Evolutionary conservation across 2,888 invertebrate species (phyloP).

Genomic region (Tribolium freemani): DNA sequence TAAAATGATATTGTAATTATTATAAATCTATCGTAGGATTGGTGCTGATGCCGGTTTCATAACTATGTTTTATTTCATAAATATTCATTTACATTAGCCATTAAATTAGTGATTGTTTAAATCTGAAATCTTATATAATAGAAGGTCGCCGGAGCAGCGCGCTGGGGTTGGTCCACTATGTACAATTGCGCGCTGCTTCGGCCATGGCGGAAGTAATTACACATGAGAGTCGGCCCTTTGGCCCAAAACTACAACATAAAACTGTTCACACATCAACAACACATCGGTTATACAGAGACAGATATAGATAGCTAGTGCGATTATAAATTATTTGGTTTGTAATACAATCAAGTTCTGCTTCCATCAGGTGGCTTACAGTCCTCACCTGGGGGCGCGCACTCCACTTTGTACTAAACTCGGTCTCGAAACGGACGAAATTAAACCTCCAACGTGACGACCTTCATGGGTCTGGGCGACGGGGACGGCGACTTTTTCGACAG

Average conservation of each 20-base stretch:
- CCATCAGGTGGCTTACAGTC: conserved; percentile 42
- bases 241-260: conserved; percentile 55
- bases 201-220: conserved; percentile 65
- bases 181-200: conserved; percentile 63
- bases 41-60: conserved; percentile 66
- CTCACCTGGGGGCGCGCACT: conserved; percentile 55
- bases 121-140: conserved; percentile 67
- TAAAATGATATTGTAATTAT: conserved; percentile 60
- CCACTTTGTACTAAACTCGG: conserved; percentile 64
- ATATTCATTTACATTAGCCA: conserved; percentile 61
- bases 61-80: conserved; percentile 59
- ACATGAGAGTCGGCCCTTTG: conserved; percentile 50
- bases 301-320: conserved; percentile 52
- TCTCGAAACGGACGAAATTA: conserved; percentile 49
- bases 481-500: conserved; percentile 88
- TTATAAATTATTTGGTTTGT: conserved; percentile 70
- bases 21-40: conserved; percentile 66
- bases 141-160: conserved; percentile 29
- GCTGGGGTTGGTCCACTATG: conserved; percentile 66
- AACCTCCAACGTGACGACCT: conserved; percentile 66
- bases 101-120: conserved; percentile 71
- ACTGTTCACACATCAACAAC: conserved; percentile 61
- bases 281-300: conserved; percentile 54
- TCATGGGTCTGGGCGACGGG: conserved; percentile 78
- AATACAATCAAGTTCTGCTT: conserved; percentile 65